These are phyloP conservation scores for Nomada goodeniana DNA, from an alignment of 2,888 invertebrate species.

Conservation along the genomic window DNA sequence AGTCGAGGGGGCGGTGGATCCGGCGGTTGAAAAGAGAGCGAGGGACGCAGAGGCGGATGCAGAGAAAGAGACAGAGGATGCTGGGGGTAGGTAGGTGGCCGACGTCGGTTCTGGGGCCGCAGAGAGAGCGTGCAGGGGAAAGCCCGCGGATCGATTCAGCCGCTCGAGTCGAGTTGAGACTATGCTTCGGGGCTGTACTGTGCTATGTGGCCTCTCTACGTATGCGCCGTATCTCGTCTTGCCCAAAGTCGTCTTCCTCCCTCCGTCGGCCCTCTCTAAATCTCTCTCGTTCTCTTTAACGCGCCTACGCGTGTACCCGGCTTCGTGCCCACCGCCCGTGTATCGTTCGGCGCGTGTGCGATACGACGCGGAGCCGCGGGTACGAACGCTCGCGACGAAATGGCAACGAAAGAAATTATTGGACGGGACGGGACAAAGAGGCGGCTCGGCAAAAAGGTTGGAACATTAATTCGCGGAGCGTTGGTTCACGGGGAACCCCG, in stretches of 20 bases:
- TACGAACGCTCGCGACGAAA: slow-evolving; percentile 37
- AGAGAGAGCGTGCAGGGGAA: slow-evolving; percentile 72
- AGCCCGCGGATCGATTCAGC: slow-evolving; percentile 81
- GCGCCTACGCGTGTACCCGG: slow-evolving; percentile 42
- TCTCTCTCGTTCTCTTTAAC: too few relatives aligned
- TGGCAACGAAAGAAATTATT: slow-evolving; percentile 44
- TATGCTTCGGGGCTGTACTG: slow-evolving; percentile 72
- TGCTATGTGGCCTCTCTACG: slow-evolving; percentile 65
- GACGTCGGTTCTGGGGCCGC: slow-evolving; percentile 68
- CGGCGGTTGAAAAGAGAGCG: neutral
- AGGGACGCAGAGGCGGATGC: slow-evolving; percentile 13
- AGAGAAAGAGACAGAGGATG: slow-evolving; percentile 56
- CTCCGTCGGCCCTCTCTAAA: neutral
- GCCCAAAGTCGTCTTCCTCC: slow-evolving; percentile 43
- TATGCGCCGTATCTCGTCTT: slow-evolving; percentile 59
- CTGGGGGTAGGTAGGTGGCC: slow-evolving; percentile 49
- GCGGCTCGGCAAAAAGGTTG: neutral
- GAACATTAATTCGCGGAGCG: slow-evolving; percentile 22
- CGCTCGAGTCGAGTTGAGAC: slow-evolving; percentile 80
- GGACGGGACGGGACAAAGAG: slow-evolving; percentile 4
- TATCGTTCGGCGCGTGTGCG: slow-evolving; percentile 6
- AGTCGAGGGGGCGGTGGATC: slow-evolving; percentile 8
- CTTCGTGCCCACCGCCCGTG: slow-evolving; percentile 2
- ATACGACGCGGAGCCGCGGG: slow-evolving; percentile 24
- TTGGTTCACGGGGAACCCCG: neutral